These are phyloP conservation scores for Holotrichia oblita DNA, from an alignment of 1,140 invertebrate species.

Conservation along the genomic window DNA sequence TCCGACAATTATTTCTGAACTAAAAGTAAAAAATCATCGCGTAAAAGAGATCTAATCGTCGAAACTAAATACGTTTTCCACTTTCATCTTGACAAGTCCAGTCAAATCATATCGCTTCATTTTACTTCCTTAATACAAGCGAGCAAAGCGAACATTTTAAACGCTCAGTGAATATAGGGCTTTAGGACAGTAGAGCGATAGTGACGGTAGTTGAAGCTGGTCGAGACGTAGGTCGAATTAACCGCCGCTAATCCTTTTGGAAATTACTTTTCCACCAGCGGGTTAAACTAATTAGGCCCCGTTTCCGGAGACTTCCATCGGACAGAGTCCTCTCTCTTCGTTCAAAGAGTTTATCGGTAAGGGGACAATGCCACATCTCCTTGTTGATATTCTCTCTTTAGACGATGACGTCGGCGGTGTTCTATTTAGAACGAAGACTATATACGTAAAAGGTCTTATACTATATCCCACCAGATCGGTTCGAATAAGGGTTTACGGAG, in stretches of 20 bases:
- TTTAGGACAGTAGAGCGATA: neutral
- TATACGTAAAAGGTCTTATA: neutral
- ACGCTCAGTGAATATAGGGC: no score
- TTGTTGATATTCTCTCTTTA: neutral
- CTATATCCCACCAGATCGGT: no score
- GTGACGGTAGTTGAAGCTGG: neutral
- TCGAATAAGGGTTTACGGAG: no score
- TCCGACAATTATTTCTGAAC: no score
- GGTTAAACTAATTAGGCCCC: conserved; percentile 12
- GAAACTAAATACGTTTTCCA: no score
- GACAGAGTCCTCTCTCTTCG: neutral
- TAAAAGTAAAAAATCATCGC: no score
- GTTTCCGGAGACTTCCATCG: neutral
- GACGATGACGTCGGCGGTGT: neutral
- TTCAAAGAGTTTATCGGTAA: neutral
- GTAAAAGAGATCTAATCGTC: no score
- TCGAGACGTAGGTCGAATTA: neutral
- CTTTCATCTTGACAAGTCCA: no score
- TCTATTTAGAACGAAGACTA: neutral
- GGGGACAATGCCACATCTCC: neutral
- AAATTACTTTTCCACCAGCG: conserved; percentile 16
- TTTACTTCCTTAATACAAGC: no score
- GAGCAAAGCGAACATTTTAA: no score
- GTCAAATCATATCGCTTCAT: no score
- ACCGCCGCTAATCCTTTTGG: conserved; percentile 15